Evolutionary conservation across 2,888 invertebrate genomes (phyloP).

Genomic region (Gnatocerus cornutus): DNA sequence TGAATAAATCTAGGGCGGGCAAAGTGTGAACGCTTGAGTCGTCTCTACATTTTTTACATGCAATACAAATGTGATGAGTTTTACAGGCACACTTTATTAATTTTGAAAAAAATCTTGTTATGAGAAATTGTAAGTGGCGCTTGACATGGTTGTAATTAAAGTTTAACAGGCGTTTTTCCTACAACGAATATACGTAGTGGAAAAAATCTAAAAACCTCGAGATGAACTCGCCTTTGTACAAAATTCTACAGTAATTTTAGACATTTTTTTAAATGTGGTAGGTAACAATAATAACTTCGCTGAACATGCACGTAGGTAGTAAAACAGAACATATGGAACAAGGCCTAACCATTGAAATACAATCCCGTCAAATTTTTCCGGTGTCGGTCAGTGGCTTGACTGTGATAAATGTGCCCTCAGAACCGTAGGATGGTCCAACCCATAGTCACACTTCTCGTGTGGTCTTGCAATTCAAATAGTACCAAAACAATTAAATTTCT

Average conservation of each 20-base stretch:
- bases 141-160: slow-evolving; percentile 28
- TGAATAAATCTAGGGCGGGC: slow-evolving; percentile 37
- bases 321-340: too few species aligned
- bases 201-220: too few species aligned
- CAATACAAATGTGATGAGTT: slow-evolving; percentile 53
- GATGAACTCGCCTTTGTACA: too few species aligned
- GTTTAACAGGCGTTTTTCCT: slow-evolving; percentile 21
- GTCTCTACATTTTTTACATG: slow-evolving; percentile 32
- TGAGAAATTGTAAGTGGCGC: slow-evolving; percentile 38
- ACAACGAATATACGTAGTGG: too few species aligned
- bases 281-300: too few species aligned
- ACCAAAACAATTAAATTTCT: slow-evolving; percentile 19
- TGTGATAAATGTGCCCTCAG: slow-evolving; percentile 22
- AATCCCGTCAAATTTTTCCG: slow-evolving; percentile 7
- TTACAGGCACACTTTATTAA: slow-evolving; percentile 53
- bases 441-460: slow-evolving; percentile 6
- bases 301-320: too few species aligned
- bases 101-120: slow-evolving; percentile 47
- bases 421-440: slow-evolving; percentile 21
- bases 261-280: too few species aligned
- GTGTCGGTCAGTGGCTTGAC: slow-evolving; percentile 14
- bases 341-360: neutral
- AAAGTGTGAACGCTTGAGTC: slow-evolving; percentile 31
- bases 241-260: too few species aligned
- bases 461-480: slow-evolving; percentile 11